Conservation (phyloP, 2,888 invertebrate species). For the Calameuta filiformis region DNA sequence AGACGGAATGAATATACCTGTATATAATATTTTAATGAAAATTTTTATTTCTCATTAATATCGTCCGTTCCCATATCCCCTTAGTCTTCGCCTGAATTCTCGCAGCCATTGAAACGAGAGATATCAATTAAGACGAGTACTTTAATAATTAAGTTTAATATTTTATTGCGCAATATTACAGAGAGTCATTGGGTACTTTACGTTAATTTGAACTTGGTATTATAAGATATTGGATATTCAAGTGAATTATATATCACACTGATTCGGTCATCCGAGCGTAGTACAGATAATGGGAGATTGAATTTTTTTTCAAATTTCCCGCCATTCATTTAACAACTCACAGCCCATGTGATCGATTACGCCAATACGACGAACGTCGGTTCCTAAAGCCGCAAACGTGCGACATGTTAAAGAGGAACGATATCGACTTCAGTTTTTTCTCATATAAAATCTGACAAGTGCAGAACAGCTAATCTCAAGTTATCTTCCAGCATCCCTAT, state of each 20-base stretch:
- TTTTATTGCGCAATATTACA: background rate
- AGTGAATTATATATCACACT: background rate
- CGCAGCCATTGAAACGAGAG: background rate
- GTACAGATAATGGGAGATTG: background rate
- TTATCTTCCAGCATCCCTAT: background rate
- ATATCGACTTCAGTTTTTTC: background rate
- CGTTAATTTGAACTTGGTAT: background rate
- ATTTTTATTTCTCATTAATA: background rate
- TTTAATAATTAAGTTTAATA: background rate
- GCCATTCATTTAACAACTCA: background rate
- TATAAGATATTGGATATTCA: background rate
- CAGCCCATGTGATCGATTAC: background rate
- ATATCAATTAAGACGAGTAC: background rate
- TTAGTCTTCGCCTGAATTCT: background rate
- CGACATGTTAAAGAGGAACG: background rate
- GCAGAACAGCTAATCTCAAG: background rate
- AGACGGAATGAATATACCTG: background rate
- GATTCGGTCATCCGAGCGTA: background rate
- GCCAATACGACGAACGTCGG: too few relatives aligned
- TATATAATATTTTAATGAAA: background rate
- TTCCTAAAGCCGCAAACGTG: background rate
- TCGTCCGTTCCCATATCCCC: background rate
- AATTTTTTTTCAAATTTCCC: background rate
- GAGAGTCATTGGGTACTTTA: background rate
- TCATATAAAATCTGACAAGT: background rate